A percentile compares a stretch with the other conserved stretches of the same genome.
phyloP scores from a whole-genome alignment of 1,140 invertebrate genomes.

The Drosophila prosaltans region DNA sequence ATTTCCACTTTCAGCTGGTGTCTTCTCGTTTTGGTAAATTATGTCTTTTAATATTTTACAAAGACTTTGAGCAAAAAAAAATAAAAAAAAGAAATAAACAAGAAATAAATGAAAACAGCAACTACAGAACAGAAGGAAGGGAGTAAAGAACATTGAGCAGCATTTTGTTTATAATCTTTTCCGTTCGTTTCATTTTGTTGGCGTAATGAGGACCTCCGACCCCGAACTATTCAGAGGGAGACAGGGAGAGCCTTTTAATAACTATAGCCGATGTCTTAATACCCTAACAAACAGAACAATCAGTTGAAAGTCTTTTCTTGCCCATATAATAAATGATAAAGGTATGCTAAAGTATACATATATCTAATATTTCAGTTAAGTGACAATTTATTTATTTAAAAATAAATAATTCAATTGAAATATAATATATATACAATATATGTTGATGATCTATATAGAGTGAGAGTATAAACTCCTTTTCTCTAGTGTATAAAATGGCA shows the following conservation, averaged over 20 bases:
- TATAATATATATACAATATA: too few relatives aligned
- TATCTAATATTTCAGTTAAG: too few relatives aligned
- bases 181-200: slow-evolving; percentile 25
- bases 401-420: too few relatives aligned
- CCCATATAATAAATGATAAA: too few relatives aligned
- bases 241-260: slow-evolving; percentile 23
- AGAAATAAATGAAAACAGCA: not conserved
- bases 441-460: too few relatives aligned
- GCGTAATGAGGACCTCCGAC: slow-evolving; percentile 39
- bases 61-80: slow-evolving; percentile 49
- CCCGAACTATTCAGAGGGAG: not conserved
- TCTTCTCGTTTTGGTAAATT: slow-evolving; percentile 49
- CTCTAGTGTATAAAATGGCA: too few relatives aligned
- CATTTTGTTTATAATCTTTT: slow-evolving; percentile 75
- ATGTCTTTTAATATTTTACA: slow-evolving; percentile 78
- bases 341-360: too few relatives aligned
- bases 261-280: not conserved
- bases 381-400: too few relatives aligned
- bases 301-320: too few relatives aligned
- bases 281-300: not conserved
- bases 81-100: not conserved
- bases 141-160: slow-evolving; percentile 58
- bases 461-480: too few relatives aligned
- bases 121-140: too few relatives aligned
- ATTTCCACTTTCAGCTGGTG: not conserved